phyloP scores from a whole-genome alignment of 2,113 vertebrate species.

The Phaethon lepturus region DNA sequence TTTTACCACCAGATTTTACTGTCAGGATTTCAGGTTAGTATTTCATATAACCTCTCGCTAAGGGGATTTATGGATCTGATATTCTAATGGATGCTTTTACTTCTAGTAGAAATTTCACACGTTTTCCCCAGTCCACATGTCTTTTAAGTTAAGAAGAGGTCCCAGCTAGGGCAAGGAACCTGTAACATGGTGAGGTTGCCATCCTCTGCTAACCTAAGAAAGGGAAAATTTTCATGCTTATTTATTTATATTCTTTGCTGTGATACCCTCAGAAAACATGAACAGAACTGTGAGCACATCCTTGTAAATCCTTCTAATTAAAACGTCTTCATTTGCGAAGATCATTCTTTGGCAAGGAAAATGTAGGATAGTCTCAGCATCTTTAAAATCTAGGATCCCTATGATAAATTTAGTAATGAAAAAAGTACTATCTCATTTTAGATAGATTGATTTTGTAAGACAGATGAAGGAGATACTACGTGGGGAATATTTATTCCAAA shows the following conservation, averaged over 20 bases:
- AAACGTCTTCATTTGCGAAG: conserved; percentile 7
- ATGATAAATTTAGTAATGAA: not conserved
- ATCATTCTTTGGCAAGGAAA: not conserved
- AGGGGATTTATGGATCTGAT: not conserved
- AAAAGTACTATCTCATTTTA: not conserved
- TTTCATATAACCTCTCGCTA: not conserved
- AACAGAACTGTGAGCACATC: not conserved
- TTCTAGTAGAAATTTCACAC: not conserved
- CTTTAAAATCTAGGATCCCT: not conserved
- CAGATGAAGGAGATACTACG: not conserved
- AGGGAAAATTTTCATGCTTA: not conserved
- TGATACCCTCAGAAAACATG: not conserved
- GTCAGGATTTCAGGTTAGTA: not conserved
- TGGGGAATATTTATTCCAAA: not conserved
- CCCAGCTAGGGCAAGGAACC: not conserved
- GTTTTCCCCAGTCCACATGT: not conserved
- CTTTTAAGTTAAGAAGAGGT: not conserved
- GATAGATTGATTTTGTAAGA: not conserved
- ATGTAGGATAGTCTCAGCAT: not conserved
- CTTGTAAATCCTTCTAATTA: conserved; percentile 10
- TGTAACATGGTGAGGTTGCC: not conserved
- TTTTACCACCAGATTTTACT: not conserved
- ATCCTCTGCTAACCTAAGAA: not conserved
- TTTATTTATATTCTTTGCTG: not conserved
- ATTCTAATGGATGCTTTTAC: not conserved